Evolutionary conservation across 2,888 invertebrate species (phyloP), one percentile per base, ranked within the genome.

Genomic region (Dyspetes luteomarginatus): DNA sequence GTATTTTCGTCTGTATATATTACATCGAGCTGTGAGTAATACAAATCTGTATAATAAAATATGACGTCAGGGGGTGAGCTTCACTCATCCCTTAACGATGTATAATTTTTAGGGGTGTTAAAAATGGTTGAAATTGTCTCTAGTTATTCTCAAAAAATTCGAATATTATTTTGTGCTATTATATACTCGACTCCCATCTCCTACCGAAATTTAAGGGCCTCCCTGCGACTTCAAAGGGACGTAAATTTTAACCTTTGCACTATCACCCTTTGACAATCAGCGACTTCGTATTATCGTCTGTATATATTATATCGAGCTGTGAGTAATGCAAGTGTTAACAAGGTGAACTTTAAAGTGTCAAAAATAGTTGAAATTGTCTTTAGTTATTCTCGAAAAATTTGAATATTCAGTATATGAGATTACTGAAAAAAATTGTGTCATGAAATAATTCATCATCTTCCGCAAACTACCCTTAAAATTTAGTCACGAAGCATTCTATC

Each of bases 241-340:
- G 28, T 26, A 67, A 67, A 72, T 62, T 73, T 48, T 4, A 26
- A 5, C 2, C 17, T n/a, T n/a, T n/a, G n/a, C 12, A 30, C 36
- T 28, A 72, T 60, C 17, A 52, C 4, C 41, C 36, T 73, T 68
- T 78, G 55, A 78, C 45, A 68, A 67, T 73, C 78, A 60, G 30
- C 52, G 60, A 4, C 58, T 58, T 52, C 17, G 30, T 24, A 62
- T 68, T 67, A 36, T 62, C 43, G 24, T 4, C 0, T 22, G 36
- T 15, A 30, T 30, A 22, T 55, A 48, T n/a, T 19, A 2, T 58
- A 58, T 62, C 22, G 48, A 19, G 9, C 41, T 28, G 17, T n/a
- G 22, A 65, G 62, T 62, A 65, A 30, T 50, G 0, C 30, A 19
- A 22, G 30, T 50, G 9, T 9, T 1, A 12, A 36, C 12, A n/a